A percentile compares a stretch with the other conserved stretches of the same genome.
These are phyloP conservation scores for Triops cancriformis DNA, from an alignment of 1,140 invertebrate genomes.

Conservation along the genomic window DNA sequence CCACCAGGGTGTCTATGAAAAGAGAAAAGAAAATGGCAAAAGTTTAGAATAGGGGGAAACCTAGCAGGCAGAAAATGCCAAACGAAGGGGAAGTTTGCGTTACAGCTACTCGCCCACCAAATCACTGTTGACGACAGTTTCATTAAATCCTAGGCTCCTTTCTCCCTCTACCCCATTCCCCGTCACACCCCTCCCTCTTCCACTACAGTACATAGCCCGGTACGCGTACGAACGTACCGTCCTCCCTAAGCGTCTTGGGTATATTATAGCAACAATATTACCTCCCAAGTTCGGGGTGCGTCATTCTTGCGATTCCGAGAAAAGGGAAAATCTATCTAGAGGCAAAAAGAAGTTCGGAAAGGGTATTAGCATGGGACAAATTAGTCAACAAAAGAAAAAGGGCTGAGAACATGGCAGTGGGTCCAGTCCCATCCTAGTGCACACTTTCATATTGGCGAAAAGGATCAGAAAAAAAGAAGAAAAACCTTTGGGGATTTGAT, in stretches of 20 bases:
- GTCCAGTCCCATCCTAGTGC: not conserved
- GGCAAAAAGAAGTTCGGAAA: not conserved
- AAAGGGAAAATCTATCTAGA: not conserved
- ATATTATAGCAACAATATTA: not conserved
- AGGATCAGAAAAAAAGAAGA: not conserved
- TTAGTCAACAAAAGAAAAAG: constrained; percentile 4
- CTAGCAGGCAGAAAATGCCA: not conserved
- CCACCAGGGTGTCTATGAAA: not conserved
- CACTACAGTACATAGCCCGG: too few species aligned
- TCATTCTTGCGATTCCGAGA: not conserved
- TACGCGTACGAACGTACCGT: too few species aligned
- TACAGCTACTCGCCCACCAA: constrained; percentile 3
- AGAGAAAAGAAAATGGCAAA: not conserved
- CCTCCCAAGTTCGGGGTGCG: not conserved
- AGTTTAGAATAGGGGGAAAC: not conserved
- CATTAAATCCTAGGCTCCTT: constrained; percentile 25
- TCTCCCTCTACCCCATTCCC: not conserved
- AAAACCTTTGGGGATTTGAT: constrained; percentile 5
- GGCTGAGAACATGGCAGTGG: not conserved
- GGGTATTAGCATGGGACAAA: not conserved
- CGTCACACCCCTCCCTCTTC: not conserved
- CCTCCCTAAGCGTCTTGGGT: not conserved
- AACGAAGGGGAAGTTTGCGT: not conserved
- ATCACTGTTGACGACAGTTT: constrained; percentile 28
- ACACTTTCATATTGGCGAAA: not conserved